Evolutionary conservation across 2,797 vertebrate genomes (phyloP), one percentile per base, ranked within the genome.

Genomic region (Euphonia xanthogaster): DNA sequence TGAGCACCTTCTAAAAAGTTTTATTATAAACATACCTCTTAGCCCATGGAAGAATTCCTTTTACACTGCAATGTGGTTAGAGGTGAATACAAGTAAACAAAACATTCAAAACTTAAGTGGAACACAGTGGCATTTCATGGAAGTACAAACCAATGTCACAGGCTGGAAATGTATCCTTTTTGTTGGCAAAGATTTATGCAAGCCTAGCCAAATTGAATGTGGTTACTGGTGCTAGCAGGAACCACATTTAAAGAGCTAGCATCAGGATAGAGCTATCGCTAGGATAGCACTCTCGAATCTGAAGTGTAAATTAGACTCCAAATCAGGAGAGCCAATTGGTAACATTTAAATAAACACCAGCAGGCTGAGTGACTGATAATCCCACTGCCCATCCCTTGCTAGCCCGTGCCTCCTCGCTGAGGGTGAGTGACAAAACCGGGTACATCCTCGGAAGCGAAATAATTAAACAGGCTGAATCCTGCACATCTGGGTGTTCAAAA

Each of bases 401-500:
- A 53, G 73, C 58, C 83, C 2, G 0, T 45, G 39, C 33, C 83
- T 65, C 71, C 48, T 80, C 2, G 2, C 42, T 5, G 4, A 60
- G 65, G 31, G 22, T 6, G 10, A 86, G 25, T 11, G 53, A 75
- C 78, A 90, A 71, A 77, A 45, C 60, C 1, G 2, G 65, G 44
- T 12, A 23, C n/a, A 45, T 54, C 79, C 68, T 76, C 58, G 86
- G 81, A 74, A 90, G 89, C 1, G 0, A 61, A 74, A 77, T 85
- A 88, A 94, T 94, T 93, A 91, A 95, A 92, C 71, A 31, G 79
- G 39, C 57, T 78, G 76, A 75, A 78, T 83, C 51, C 57, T 77
- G 37, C 24, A 8, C 0, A 1, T 24, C n/a, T 3, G 12, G n/a
- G 57, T 66, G 35, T 89, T 93, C 77, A 85, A 89, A 92, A 93